These are phyloP conservation scores for Lasioglossum vierecki DNA, from an alignment of 2,888 invertebrate species.

Conservation along the genomic window DNA sequence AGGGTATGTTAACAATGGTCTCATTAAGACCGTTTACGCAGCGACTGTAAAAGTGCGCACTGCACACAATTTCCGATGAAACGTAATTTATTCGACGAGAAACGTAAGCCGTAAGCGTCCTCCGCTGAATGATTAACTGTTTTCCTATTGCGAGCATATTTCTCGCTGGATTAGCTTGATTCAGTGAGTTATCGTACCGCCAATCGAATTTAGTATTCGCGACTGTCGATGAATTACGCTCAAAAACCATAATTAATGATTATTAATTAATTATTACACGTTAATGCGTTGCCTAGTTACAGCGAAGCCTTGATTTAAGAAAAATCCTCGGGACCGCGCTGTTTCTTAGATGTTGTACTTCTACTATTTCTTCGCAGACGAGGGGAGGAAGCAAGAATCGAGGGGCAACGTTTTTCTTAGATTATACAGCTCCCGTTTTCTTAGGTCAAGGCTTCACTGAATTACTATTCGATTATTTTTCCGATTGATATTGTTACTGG, in stretches of 20 bases:
- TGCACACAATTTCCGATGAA: slow-evolving; percentile 31
- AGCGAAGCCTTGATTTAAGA: too few relatives aligned
- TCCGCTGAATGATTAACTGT: background rate
- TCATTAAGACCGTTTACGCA: slow-evolving; percentile 63
- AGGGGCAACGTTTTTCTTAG: too few relatives aligned
- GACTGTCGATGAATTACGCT: background rate
- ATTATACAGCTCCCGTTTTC: too few relatives aligned
- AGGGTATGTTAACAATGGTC: slow-evolving; percentile 53
- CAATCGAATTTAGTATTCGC: background rate
- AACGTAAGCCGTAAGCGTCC: background rate
- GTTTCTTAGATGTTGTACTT: too few relatives aligned
- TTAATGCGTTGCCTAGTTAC: background rate
- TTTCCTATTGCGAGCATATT: background rate
- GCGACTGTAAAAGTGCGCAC: slow-evolving; percentile 43
- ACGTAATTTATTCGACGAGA: slow-evolving; percentile 36
- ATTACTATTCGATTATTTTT: background rate
- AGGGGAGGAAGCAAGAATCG: too few relatives aligned
- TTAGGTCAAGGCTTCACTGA: too few relatives aligned
- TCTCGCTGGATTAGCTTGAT: background rate
- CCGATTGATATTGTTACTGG: background rate
- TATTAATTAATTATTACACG: too few relatives aligned
- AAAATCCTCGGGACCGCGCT: too few relatives aligned
- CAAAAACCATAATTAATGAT: too few relatives aligned
- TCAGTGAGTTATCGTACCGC: background rate
- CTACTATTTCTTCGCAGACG: too few relatives aligned